These are phyloP conservation scores for Hemicentrotus pulcherrimus DNA, from an alignment of 35 echinoderm and acorn worm species.

Conservation along the genomic window DNA sequence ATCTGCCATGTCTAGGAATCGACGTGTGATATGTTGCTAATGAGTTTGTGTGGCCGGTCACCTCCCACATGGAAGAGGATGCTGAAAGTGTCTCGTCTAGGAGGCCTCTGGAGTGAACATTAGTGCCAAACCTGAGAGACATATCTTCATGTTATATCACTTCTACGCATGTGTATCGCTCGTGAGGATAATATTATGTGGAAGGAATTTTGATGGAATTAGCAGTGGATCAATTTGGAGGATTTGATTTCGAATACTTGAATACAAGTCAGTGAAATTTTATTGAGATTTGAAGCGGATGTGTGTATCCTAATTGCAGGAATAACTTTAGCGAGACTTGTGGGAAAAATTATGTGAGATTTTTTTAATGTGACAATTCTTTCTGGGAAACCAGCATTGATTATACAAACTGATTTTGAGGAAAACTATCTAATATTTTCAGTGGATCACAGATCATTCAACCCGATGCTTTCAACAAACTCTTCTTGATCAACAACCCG, in stretches of 20 bases:
- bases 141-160: background rate
- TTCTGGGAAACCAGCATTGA: background rate
- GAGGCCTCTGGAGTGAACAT: background rate
- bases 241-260: background rate
- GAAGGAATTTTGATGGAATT: constrained; percentile 3
- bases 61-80: background rate
- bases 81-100: background rate
- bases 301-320: background rate
- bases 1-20: background rate
- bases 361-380: background rate
- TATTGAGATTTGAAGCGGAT: background rate
- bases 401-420: background rate
- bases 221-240: background rate
- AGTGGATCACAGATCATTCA: background rate
- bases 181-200: background rate
- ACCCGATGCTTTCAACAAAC: background rate
- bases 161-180: background rate
- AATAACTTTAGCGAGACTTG: background rate
- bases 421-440: background rate
- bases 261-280: background rate
- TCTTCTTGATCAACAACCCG: background rate
- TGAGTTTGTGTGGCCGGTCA: background rate
- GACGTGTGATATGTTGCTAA: background rate
- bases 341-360: background rate
- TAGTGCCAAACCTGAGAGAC: background rate